Evolutionary conservation across 2,797 vertebrate species (phyloP).

Genomic region (Hyperoplus lanceolatus): DNA sequence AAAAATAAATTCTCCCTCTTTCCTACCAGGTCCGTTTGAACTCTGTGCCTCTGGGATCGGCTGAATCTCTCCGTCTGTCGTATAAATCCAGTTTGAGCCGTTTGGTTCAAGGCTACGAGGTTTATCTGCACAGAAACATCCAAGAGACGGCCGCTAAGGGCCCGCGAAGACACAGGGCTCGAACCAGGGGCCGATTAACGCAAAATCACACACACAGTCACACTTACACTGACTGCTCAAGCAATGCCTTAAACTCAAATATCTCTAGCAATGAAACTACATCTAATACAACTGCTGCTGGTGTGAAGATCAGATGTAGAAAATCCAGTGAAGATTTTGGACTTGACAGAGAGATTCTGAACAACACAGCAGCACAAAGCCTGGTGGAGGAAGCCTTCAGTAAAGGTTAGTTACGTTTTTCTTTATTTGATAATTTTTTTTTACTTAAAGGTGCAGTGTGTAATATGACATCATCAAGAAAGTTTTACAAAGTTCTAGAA

Average conservation of each 20-base stretch:
- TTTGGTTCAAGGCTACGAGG: slow-evolving; percentile 64
- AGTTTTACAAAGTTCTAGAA: no score
- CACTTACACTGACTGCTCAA: slow-evolving; percentile 27
- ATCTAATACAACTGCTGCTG: slow-evolving; percentile 2
- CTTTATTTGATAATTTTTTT: no score
- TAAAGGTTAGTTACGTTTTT: no score
- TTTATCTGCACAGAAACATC: slow-evolving; percentile 69
- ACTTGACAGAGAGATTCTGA: not conserved
- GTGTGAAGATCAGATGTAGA: slow-evolving; percentile 4
- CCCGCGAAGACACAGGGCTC: not conserved
- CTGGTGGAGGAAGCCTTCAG: not conserved
- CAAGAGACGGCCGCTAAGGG: slow-evolving; percentile 54
- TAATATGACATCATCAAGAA: no score
- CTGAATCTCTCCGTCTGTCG: slow-evolving; percentile 66
- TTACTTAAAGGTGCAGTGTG: no score
- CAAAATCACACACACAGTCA: slow-evolving; percentile 11
- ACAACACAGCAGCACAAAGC: not conserved
- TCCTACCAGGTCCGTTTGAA: slow-evolving; percentile 67
- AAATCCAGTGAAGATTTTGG: slow-evolving; percentile 14
- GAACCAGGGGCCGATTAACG: not conserved
- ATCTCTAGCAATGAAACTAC: slow-evolving; percentile 28
- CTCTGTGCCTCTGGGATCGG: slow-evolving; percentile 75
- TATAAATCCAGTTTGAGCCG: slow-evolving; percentile 56
- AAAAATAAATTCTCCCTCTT: not conserved
- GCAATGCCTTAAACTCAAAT: not conserved